Conservation (phyloP, 2,113 vertebrate genomes). For the Pipa parva region DNA sequence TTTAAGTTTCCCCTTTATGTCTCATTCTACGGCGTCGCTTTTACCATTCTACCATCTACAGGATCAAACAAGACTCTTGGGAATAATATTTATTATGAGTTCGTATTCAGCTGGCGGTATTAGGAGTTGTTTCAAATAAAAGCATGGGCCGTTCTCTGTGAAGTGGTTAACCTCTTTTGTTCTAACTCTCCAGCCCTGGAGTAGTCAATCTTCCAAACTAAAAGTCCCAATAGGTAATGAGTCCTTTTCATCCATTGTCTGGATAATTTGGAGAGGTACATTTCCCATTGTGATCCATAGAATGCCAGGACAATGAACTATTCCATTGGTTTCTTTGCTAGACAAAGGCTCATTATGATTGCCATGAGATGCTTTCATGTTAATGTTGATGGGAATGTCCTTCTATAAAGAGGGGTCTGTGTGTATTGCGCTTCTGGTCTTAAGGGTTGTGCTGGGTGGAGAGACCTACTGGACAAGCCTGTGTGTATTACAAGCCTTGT, state of each 20-base stretch:
- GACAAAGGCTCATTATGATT: constrained; percentile 23
- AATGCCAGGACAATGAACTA: constrained; percentile 4
- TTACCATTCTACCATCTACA: no score
- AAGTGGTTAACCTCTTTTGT: constrained; percentile 23
- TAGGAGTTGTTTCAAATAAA: neutral
- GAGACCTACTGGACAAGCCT: neutral
- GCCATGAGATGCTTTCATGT: constrained; percentile 3
- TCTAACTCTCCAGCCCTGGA: constrained; percentile 15
- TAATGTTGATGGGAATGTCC: constrained; percentile 19
- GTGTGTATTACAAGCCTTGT: neutral
- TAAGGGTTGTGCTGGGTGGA: neutral
- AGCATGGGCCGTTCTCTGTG: neutral
- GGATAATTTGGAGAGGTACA: constrained; percentile 9
- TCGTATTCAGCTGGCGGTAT: neutral
- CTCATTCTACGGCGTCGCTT: no score
- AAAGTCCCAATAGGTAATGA: constrained; percentile 18
- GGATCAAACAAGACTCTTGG: neutral
- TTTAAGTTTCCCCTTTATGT: no score
- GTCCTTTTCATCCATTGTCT: constrained; percentile 20
- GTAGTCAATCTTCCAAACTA: constrained; percentile 23
- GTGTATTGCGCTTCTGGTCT: constrained; percentile 16
- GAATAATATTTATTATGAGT: constrained; percentile 1
- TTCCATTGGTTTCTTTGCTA: constrained; percentile 23
- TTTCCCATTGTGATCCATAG: constrained; percentile 8
- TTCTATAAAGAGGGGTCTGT: neutral